Evolutionary conservation across 2,113 vertebrate genomes (phyloP).

Genomic region (Orthonyx spaldingii): DNA sequence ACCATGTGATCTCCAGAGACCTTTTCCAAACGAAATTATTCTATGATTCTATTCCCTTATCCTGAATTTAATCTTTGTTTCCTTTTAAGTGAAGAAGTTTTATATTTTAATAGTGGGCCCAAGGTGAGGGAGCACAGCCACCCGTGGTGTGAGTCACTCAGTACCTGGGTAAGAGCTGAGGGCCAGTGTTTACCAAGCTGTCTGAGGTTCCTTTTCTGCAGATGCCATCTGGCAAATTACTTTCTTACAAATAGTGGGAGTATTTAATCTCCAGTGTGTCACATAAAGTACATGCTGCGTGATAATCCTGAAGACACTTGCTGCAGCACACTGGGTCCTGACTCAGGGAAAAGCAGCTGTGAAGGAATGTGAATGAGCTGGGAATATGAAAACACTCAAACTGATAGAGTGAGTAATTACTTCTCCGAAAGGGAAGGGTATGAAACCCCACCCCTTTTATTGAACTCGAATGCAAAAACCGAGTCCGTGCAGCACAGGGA

Average conservation of each 20-base stretch:
- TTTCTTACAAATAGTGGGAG: background rate
- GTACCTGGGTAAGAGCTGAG: background rate
- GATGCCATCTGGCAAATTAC: background rate
- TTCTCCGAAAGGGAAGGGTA: background rate
- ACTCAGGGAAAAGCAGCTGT: background rate
- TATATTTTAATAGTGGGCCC: background rate
- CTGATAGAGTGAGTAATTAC: background rate
- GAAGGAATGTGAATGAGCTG: background rate
- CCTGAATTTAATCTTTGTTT: background rate
- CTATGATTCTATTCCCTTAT: background rate
- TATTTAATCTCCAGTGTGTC: background rate
- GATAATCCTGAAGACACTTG: background rate
- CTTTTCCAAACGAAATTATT: background rate
- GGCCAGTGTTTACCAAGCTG: background rate
- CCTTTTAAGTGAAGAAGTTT: background rate
- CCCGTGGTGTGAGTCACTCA: rapidly evolving
- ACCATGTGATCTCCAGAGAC: background rate
- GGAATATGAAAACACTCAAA: background rate
- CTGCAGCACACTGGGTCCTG: background rate
- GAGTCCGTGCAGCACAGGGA: background rate
- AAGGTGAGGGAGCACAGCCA: background rate
- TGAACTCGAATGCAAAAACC: rapidly evolving
- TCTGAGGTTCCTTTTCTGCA: background rate
- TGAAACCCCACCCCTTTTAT: background rate
- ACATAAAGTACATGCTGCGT: background rate